These are phyloP conservation scores for Zaprionus capensis DNA, from an alignment of 1,140 invertebrate species.

Conservation along the genomic window DNA sequence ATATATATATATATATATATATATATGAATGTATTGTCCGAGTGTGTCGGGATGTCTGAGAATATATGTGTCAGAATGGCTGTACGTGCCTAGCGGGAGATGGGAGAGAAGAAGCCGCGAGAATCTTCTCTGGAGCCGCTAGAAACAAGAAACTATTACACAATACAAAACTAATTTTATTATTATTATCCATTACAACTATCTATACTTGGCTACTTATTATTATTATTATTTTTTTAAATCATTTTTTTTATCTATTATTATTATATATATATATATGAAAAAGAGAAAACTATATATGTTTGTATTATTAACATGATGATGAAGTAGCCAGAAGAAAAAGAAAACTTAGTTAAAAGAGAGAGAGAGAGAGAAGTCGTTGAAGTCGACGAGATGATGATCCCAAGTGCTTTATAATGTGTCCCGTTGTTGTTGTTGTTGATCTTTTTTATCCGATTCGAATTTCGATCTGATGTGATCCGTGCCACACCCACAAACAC, in stretches of 20 bases:
- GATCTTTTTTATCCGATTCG: constrained; percentile 4
- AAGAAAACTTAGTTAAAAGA: neutral
- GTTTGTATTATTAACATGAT: constrained; percentile 22
- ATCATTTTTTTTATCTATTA: constrained; percentile 19
- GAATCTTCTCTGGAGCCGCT: neutral
- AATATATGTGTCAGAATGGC: constrained; percentile 4
- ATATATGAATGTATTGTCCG: neutral
- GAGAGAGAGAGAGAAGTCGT: neutral
- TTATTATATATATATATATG: constrained; percentile 17
- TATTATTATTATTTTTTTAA: constrained; percentile 29
- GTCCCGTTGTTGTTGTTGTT: constrained; percentile 8
- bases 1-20: neutral
- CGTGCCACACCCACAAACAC: neutral
- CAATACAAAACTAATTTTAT: constrained; percentile 22
- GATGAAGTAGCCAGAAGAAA: neutral
- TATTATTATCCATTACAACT: constrained; percentile 9
- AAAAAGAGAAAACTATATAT: constrained; percentile 9
- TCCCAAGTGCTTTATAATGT: constrained; percentile 1
- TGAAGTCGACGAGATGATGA: neutral
- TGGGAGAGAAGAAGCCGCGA: neutral
- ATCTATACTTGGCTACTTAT: constrained; percentile 24
- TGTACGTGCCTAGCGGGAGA: constrained; percentile 10
- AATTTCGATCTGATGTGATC: constrained; percentile 1
- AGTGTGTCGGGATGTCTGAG: neutral
- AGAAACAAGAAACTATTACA: constrained; percentile 27